phyloP scores from a whole-genome alignment of 2,888 invertebrate genomes.

The Entomobrya proxima region DNA sequence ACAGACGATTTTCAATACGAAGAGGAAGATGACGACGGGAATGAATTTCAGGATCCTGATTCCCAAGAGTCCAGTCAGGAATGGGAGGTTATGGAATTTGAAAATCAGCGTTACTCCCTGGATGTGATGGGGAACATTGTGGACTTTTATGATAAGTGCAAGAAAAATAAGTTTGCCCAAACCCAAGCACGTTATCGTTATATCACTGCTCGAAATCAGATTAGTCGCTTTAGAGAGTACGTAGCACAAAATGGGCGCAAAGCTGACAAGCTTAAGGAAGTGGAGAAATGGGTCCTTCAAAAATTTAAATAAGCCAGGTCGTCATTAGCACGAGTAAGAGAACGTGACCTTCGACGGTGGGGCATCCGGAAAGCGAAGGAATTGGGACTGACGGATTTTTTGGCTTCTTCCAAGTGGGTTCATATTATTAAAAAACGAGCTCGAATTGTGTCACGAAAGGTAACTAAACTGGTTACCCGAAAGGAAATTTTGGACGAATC shows the following conservation, averaged over 20 bases:
- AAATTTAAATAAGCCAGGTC: neutral
- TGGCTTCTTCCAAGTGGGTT: neutral
- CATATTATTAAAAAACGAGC: neutral
- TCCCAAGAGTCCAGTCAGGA: slow-evolving; percentile 9
- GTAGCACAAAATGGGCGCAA: neutral
- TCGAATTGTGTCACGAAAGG: slow-evolving; percentile 30
- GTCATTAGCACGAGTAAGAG: neutral
- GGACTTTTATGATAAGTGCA: slow-evolving; percentile 2
- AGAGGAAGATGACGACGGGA: neutral
- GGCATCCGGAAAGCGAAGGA: neutral
- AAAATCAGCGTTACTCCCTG: neutral
- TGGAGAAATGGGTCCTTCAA: neutral
- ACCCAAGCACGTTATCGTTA: neutral
- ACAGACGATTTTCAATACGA: neutral
- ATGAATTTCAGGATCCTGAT: too few species aligned
- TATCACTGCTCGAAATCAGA: neutral
- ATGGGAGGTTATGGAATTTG: neutral
- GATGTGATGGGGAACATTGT: neutral
- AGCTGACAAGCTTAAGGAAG: neutral
- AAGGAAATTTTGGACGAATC: neutral
- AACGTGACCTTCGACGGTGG: slow-evolving; percentile 4
- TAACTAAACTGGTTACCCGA: slow-evolving; percentile 10
- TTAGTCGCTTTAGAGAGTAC: neutral
- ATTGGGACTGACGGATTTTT: slow-evolving; percentile 5
- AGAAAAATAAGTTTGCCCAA: neutral